phyloP scores from a whole-genome alignment of 37 sponge, comb jelly and placozoan species.

The Cladorhizidae sp. region DNA sequence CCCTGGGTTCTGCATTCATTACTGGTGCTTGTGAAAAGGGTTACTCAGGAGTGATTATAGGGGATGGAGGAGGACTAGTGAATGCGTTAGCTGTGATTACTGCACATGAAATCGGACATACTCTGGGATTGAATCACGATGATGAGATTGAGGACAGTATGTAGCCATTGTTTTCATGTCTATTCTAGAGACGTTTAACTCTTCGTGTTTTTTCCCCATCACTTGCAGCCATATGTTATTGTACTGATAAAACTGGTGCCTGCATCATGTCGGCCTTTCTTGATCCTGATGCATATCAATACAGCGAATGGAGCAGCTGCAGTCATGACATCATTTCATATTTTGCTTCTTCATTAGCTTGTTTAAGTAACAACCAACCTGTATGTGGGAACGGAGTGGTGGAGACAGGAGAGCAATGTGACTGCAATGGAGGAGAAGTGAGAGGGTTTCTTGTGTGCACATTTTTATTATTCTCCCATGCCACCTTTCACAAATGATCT shows the following conservation, averaged over 20 bases:
- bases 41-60: neutral
- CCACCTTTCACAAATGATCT: too few species aligned
- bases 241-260: slow-evolving; percentile 29
- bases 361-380: slow-evolving; percentile 37
- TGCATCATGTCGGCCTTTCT: slow-evolving; percentile 41
- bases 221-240: slow-evolving; percentile 22
- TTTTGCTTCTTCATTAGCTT: neutral
- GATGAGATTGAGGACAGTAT: too few species aligned
- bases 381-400: slow-evolving; percentile 81
- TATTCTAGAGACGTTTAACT: too few species aligned
- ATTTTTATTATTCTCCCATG: too few species aligned
- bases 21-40: too few species aligned
- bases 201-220: neutral
- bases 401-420: slow-evolving; percentile 74
- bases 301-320: slow-evolving; percentile 37
- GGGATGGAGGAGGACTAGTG: slow-evolving; percentile 3
- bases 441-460: neutral
- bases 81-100: slow-evolving; percentile 13
- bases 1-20: too few species aligned
- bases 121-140: slow-evolving; percentile 63
- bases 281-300: neutral
- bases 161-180: too few species aligned
- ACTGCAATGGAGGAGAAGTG: slow-evolving; percentile 66
- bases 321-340: neutral
- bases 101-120: slow-evolving; percentile 86